A percentile compares a stretch with the other conserved stretches of the same genome.
Evolutionary conservation across 2,888 invertebrate species (phyloP).

Genomic region (Agrenia bidenticulata): DNA sequence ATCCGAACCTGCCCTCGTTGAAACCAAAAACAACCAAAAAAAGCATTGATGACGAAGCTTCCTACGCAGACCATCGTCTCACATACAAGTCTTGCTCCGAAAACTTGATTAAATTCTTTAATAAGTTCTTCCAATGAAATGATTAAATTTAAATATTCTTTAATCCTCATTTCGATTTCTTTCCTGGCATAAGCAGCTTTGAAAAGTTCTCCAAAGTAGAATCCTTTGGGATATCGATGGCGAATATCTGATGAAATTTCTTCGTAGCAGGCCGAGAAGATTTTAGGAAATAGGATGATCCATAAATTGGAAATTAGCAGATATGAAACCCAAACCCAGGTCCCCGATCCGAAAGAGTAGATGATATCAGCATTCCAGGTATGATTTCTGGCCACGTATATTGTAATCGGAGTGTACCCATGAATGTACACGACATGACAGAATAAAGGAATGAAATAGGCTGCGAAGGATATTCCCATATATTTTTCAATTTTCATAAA

Average conservation of each 20-base stretch:
- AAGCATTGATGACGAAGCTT: constrained; percentile 23
- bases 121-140: constrained; percentile 12
- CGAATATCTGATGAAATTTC: constrained; percentile 5
- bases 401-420: not conserved
- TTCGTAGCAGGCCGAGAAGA: constrained; percentile 10
- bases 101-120: constrained; percentile 20
- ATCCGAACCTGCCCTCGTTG: constrained; percentile 5
- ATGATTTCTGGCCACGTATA: not conserved
- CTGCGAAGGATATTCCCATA: constrained; percentile 4
- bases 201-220: not conserved
- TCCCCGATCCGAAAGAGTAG: constrained; percentile 2
- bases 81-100: constrained; percentile 24
- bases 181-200: not conserved
- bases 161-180: not conserved
- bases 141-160: constrained; percentile 23
- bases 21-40: constrained; percentile 30
- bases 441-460: constrained; percentile 6
- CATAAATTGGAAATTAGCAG: constrained; percentile 15
- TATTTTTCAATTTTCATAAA: not conserved
- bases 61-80: constrained; percentile 20
- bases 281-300: constrained; percentile 9
- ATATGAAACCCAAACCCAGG: constrained; percentile 11
- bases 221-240: not conserved
- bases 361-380: constrained; percentile 6
- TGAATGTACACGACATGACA: not conserved